Base-by-base conservation (phyloP, 2,888 invertebrate genomes). In the Melanostoma mellinum region DNA sequence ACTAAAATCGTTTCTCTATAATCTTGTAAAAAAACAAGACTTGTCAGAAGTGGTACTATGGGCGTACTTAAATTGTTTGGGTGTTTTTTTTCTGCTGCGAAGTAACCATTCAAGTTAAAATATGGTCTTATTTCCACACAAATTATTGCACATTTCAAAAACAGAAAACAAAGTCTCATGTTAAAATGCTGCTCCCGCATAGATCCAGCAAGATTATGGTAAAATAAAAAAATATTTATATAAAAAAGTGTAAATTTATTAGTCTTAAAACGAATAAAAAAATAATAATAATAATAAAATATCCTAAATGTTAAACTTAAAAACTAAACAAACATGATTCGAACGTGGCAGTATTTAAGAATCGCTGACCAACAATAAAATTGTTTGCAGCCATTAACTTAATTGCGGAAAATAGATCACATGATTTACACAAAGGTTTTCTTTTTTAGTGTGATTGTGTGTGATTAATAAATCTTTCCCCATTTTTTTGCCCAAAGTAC, bases 181-280 rank as follows among this genome's bases (percentile, higher is more conserved):
- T 20, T 20, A 20, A 20, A 20, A 20, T 20, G 20, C 20, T n/a
- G 30, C 32, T 50, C 2, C 20, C 8, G 6, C 6, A 46, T 42
- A 46, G 10, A 46, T 4, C 10, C 10, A 46, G 10, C n/a, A 46
- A 20, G n/a, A 46, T 36, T 2, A 33, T 60, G n/a, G 6, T 36
- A 44, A 60, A 60, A 44, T 30, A 20, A 48, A 63, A 44, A 48
- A 63, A 63, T 36, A 50, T 5, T 36, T 36, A 50, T 50, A 50
- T 63, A 63, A 63, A 63, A 63, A 63, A 63, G 63, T 63, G 63
- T 63, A 63, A 63, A 63, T 63, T 63, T 63, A 63, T 63, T 63
- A 63, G 63, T 63, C 50, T 48, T 63, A 63, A 50, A 63, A 63
- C 50, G 48, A 63, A 63, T 50, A 50, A 63, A 63, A 63, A 63